A percentile compares a stretch with the other conserved stretches of the same genome.
Evolutionary conservation across 1,140 invertebrate species (phyloP).

Genomic region (Marisa cornuarietis): DNA sequence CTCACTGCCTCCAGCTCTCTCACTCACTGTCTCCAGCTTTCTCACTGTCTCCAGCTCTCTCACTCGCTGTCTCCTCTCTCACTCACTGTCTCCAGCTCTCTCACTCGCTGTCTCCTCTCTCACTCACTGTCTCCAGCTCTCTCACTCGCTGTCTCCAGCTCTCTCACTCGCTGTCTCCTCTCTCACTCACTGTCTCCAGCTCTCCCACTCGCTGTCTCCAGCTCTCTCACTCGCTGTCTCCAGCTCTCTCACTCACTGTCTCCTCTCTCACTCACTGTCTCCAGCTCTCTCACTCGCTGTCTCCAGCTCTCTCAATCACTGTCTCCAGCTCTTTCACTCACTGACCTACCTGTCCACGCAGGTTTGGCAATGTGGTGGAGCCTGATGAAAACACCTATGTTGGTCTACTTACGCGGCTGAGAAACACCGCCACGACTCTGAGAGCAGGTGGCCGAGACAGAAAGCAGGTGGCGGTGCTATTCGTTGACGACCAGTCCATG

Average conservation of each 20-base stretch:
- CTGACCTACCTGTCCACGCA: not conserved
- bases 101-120: not conserved
- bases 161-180: not conserved
- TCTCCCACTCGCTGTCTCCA: too few species aligned
- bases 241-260: not conserved
- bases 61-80: not conserved
- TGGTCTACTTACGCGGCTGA: constrained; percentile 12
- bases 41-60: not conserved
- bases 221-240: not conserved
- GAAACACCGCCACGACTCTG: not conserved
- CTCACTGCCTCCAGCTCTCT: not conserved
- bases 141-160: not conserved
- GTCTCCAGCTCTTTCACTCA: not conserved
- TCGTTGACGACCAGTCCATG: constrained; percentile 33
- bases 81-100: not conserved
- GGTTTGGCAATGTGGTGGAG: not conserved
- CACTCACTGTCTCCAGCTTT: not conserved
- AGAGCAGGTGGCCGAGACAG: not conserved
- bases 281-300: not conserved
- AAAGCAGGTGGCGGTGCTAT: constrained; percentile 33
- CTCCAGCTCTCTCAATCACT: not conserved
- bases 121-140: not conserved
- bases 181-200: not conserved
- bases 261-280: not conserved
- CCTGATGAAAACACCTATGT: constrained; percentile 12